phyloP scores from a whole-genome alignment of 2,113 vertebrate genomes.

The Psophia crepitans region DNA sequence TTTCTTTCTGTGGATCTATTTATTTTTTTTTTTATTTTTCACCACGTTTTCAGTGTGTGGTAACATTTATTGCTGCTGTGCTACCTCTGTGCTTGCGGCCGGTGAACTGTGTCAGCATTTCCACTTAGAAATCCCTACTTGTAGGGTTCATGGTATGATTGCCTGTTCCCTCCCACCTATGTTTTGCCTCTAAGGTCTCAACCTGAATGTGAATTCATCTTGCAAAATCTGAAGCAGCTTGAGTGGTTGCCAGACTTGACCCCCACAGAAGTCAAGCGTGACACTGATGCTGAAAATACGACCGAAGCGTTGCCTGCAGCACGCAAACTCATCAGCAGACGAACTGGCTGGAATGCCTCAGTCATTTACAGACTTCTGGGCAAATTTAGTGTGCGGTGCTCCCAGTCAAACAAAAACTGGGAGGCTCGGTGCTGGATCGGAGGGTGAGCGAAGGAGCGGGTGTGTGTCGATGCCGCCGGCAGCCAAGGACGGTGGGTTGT shows the following conservation, averaged over 20 bases:
- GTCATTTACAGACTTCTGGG: background rate
- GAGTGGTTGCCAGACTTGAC: background rate
- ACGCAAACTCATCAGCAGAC: background rate
- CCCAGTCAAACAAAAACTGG: fast-evolving
- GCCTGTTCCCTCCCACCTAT: background rate
- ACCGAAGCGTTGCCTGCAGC: fast-evolving
- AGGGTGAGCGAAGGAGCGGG: background rate
- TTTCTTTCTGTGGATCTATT: background rate
- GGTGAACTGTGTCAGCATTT: constrained; percentile 15
- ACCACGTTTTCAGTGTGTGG: background rate
- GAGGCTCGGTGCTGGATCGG: background rate
- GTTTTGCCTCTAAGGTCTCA: background rate
- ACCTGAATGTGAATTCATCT: background rate
- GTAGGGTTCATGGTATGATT: background rate
- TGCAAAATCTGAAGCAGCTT: background rate
- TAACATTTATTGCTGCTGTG: background rate
- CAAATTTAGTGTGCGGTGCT: background rate
- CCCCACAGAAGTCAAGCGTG: fast-evolving
- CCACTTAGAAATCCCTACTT: background rate
- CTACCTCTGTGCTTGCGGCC: background rate
- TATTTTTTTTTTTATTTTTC: background rate
- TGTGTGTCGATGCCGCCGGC: background rate
- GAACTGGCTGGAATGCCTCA: background rate
- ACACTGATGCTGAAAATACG: fast-evolving
- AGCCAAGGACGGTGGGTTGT: background rate